These are phyloP conservation scores for Allophyes oxyacanthae DNA, from an alignment of 2,888 invertebrate species.

Conservation along the genomic window DNA sequence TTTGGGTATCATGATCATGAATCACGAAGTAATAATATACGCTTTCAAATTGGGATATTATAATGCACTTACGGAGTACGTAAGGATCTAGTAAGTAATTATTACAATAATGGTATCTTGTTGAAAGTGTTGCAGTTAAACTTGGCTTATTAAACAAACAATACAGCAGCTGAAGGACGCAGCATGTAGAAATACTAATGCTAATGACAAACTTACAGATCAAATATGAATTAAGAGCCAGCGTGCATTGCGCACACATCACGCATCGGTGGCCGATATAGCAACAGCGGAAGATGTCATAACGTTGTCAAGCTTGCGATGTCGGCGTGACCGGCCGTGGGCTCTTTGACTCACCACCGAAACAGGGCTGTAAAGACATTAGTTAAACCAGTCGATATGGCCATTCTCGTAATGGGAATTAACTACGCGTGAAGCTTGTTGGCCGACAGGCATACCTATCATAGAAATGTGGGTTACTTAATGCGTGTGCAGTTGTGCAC, in stretches of 20 bases:
- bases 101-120: no score
- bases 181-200: slow-evolving; percentile 49
- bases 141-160: slow-evolving; percentile 27
- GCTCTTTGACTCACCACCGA: slow-evolving; percentile 63
- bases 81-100: slow-evolving; percentile 14
- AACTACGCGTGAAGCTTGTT: slow-evolving; percentile 49
- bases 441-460: slow-evolving; percentile 29
- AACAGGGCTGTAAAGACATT: slow-evolving; percentile 52
- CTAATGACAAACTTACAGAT: slow-evolving; percentile 51
- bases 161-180: slow-evolving; percentile 33
- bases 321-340: slow-evolving; percentile 64
- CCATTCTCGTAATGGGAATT: slow-evolving; percentile 42
- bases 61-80: neutral
- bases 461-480: slow-evolving; percentile 21
- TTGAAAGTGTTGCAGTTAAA: no score
- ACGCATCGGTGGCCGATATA: slow-evolving; percentile 63
- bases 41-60: no score
- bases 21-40: slow-evolving; percentile 26
- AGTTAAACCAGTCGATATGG: slow-evolving; percentile 43
- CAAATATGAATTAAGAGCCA: slow-evolving; percentile 56
- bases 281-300: slow-evolving; percentile 70
- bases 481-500: slow-evolving; percentile 5
- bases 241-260: slow-evolving; percentile 53
- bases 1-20: slow-evolving; percentile 29
- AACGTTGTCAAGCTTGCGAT: slow-evolving; percentile 62